Percentiles rank a stretch among this genome's conserved stretches.
These are phyloP conservation scores for Miichthys miiuy DNA, from an alignment of 2,797 vertebrate species.

Conservation along the genomic window DNA sequence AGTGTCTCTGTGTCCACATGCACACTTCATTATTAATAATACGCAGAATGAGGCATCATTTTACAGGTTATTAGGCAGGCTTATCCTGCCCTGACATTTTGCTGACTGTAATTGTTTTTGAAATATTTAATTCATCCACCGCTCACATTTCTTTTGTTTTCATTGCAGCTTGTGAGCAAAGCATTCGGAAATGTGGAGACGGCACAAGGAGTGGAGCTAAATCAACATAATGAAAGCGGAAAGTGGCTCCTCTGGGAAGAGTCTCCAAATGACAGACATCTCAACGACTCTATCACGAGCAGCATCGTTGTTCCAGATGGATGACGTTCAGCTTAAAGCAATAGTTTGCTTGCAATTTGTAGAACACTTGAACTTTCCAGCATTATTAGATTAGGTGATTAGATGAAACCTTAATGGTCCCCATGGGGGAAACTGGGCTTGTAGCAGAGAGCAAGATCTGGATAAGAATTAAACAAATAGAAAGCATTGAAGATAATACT, in stretches of 20 bases:
- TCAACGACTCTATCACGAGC: slow-evolving; percentile 52
- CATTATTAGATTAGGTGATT: slow-evolving; percentile 69
- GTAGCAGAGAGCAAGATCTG: slow-evolving; percentile 9
- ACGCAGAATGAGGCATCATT: slow-evolving; percentile 67
- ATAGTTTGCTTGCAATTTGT: slow-evolving; percentile 52
- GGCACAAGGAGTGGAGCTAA: slow-evolving; percentile 42
- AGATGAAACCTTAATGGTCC: slow-evolving; percentile 61
- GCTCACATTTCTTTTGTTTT: slow-evolving; percentile 48
- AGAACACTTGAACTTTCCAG: slow-evolving; percentile 51
- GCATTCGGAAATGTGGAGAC: slow-evolving; percentile 25
- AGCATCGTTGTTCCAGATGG: slow-evolving; percentile 57
- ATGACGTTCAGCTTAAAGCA: slow-evolving; percentile 51
- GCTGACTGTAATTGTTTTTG: slow-evolving; percentile 74
- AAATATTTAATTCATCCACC: slow-evolving; percentile 71
- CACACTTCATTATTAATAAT: slow-evolving; percentile 62
- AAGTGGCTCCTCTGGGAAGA: slow-evolving; percentile 63
- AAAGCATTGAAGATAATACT: slow-evolving; percentile 34
- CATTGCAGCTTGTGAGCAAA: slow-evolving; percentile 51
- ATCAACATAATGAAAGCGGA: slow-evolving; percentile 65
- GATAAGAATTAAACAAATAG: slow-evolving; percentile 49
- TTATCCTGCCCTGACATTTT: slow-evolving; percentile 67
- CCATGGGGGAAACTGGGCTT: slow-evolving; percentile 39
- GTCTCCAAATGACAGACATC: slow-evolving; percentile 56
- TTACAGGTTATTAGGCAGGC: slow-evolving; percentile 79
- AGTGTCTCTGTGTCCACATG: slow-evolving; percentile 14